These are phyloP conservation scores for Microdon myrmicae DNA, from an alignment of 2,888 invertebrate genomes.

Conservation along the genomic window DNA sequence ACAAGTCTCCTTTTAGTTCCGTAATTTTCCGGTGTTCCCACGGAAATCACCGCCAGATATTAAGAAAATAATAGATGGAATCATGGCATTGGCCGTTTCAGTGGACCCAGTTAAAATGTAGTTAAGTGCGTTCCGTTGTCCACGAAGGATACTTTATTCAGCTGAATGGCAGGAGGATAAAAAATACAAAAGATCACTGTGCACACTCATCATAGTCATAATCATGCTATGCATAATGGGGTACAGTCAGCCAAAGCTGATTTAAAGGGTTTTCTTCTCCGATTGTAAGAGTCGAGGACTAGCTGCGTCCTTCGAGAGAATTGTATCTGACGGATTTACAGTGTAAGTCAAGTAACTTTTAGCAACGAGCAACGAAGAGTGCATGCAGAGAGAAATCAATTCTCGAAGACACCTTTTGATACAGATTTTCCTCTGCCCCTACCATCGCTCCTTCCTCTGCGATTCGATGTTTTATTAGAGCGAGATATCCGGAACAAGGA, in stretches of 20 bases:
- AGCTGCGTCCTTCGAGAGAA: background rate
- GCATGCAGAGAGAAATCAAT: conserved; percentile 39
- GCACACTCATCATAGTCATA: conserved; percentile 44
- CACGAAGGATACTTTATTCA: conserved; percentile 6
- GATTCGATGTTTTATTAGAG: conserved; percentile 17
- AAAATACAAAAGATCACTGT: conserved; percentile 25
- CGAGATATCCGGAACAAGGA: conserved; percentile 2
- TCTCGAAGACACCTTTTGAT: conserved; percentile 29
- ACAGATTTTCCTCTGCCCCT: conserved; percentile 10
- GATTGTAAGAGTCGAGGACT: background rate
- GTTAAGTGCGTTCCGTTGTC: conserved; percentile 49
- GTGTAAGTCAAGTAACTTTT: conserved; percentile 19
- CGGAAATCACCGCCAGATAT: conserved; percentile 34
- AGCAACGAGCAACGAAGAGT: conserved; percentile 6
- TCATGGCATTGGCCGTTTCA: background rate
- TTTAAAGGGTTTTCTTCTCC: conserved; percentile 9
- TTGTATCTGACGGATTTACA: conserved; percentile 19
- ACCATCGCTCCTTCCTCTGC: conserved; percentile 9
- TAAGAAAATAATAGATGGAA: conserved; percentile 18
- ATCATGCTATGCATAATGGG: conserved; percentile 23
- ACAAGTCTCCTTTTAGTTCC: too few species aligned
- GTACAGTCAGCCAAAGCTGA: too few species aligned
- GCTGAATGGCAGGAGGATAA: conserved; percentile 3
- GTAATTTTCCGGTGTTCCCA: conserved; percentile 28
- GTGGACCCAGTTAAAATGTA: conserved; percentile 39